Conservation (phyloP, 2,113 vertebrate species). For the Dryoscopus gambensis region DNA sequence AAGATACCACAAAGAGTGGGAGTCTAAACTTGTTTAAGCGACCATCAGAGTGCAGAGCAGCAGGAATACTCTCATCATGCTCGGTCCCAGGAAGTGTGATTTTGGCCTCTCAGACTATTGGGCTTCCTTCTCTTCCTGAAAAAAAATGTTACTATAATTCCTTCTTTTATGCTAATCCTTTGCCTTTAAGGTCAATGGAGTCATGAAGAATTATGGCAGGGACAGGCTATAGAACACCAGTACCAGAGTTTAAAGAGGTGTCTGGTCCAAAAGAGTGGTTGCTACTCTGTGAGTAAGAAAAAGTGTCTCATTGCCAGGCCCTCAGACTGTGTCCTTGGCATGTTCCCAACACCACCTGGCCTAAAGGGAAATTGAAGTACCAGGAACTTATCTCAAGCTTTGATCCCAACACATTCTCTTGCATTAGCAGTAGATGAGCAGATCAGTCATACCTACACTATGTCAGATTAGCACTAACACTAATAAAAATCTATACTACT, state of each 20-base stretch:
- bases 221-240: not conserved
- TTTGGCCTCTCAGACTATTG: not conserved
- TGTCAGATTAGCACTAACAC: not conserved
- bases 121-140: not conserved
- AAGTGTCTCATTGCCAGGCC: not conserved
- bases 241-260: not conserved
- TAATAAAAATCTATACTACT: constrained; percentile 40
- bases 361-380: constrained; percentile 21
- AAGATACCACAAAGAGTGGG: not conserved
- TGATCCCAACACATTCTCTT: not conserved
- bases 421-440: constrained; percentile 32
- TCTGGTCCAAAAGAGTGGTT: not conserved
- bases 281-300: not conserved
- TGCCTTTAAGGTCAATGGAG: not conserved
- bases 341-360: not conserved
- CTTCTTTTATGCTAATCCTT: constrained; percentile 5
- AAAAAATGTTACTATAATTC: not conserved
- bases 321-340: constrained; percentile 6
- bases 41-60: not conserved
- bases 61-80: not conserved
- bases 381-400: not conserved
- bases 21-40: not conserved
- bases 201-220: not conserved
- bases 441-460: constrained; percentile 9
- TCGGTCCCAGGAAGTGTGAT: not conserved